Evolutionary conservation across 2,797 vertebrate species (phyloP).

Genomic region (Harpagifer antarcticus): DNA sequence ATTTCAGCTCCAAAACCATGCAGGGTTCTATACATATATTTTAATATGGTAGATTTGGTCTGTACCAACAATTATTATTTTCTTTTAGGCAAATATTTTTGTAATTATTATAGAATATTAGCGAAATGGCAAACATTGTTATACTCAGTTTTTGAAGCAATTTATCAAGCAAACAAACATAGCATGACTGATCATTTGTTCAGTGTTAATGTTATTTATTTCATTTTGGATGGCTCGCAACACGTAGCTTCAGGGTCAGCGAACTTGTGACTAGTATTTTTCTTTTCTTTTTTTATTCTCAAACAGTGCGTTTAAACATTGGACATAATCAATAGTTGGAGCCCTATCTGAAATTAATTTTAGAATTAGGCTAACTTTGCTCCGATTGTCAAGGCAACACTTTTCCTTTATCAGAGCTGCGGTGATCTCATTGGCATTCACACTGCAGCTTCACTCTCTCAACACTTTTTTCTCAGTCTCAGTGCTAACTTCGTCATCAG

Average conservation of each 20-base stretch:
- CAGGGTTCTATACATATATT: neutral
- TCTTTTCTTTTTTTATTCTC: neutral
- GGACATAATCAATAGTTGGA: constrained; percentile 6
- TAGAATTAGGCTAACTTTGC: constrained; percentile 1
- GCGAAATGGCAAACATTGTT: neutral
- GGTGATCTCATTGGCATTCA: constrained; percentile 43
- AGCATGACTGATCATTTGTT: neutral
- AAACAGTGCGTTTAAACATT: neutral
- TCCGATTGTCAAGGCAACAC: neutral
- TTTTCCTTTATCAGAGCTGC: neutral
- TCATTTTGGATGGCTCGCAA: neutral
- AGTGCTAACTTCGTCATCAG: neutral
- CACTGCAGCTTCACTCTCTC: constrained; percentile 12
- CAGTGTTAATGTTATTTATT: neutral
- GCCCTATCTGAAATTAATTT: constrained; percentile 1
- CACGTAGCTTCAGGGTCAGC: neutral
- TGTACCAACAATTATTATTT: neutral
- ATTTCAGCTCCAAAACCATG: neutral
- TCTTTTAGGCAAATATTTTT: neutral
- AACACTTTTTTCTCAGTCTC: constrained; percentile 15
- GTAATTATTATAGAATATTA: neutral
- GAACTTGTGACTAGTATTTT: neutral
- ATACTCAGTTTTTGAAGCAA: neutral
- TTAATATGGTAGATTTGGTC: too few relatives aligned
- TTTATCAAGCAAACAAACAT: neutral